Evolutionary conservation across 2,113 vertebrate species (phyloP).

Genomic region (Cercopithecus mona): DNA sequence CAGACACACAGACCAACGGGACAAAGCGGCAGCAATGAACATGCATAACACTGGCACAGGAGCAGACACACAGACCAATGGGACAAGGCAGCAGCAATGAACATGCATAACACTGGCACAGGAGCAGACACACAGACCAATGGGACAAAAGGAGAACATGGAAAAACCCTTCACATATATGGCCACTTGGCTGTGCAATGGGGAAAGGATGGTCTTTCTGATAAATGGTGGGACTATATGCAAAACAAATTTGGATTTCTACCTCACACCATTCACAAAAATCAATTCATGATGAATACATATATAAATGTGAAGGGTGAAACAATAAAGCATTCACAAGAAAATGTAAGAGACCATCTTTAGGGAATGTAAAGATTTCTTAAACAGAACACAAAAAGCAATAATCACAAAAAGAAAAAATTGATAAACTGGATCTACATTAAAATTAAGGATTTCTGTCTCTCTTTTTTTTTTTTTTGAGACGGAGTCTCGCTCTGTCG

Average conservation of each 20-base stretch:
- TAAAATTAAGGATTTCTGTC: not conserved
- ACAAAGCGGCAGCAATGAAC: not conserved
- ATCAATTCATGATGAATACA: not conserved
- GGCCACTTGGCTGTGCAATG: not conserved
- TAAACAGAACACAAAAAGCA: not conserved
- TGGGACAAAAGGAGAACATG: not conserved
- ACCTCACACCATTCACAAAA: not conserved
- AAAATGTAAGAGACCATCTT: not conserved
- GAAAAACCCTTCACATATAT: not conserved
- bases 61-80: not conserved
- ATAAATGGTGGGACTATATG: not conserved
- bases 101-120: no score
- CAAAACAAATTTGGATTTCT: not conserved
- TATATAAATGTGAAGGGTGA: not conserved
- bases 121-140: not conserved
- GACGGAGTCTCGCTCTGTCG: no score
- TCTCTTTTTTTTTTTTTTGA: not conserved
- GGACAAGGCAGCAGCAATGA: not conserved
- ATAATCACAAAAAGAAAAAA: not conserved
- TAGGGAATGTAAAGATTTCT: not conserved
- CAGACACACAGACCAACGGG: not conserved
- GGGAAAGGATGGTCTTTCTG: not conserved
- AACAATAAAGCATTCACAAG: not conserved
- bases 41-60: no score
- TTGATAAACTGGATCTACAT: not conserved